Evolutionary conservation across 2,113 vertebrate genomes (phyloP).

Genomic region (Todiramphus saurophagus): DNA sequence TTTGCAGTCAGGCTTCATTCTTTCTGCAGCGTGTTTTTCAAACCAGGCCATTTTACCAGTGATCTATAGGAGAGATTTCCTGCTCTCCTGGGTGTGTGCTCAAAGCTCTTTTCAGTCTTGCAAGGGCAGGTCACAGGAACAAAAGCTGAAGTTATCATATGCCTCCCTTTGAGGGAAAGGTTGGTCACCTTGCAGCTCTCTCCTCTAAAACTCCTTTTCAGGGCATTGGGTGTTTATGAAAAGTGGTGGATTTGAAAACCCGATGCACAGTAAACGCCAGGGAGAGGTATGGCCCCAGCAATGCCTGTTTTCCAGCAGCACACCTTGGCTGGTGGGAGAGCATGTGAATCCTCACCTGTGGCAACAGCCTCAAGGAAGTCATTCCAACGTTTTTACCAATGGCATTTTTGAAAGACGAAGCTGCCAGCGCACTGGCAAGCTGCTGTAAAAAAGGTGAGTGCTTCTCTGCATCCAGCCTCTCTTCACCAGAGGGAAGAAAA

Average conservation of each 20-base stretch:
- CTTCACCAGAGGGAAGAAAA: background rate
- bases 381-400: background rate
- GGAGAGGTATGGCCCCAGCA: background rate
- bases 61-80: conserved; percentile 52
- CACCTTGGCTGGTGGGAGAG: background rate
- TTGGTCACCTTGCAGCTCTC: background rate
- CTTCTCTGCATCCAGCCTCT: background rate
- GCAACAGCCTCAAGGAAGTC: fast-evolving
- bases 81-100: conserved; percentile 56
- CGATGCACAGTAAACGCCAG: background rate
- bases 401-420: background rate
- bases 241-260: background rate
- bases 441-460: background rate
- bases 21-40: conserved; percentile 49
- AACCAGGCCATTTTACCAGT: conserved; percentile 13
- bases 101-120: conserved; percentile 56
- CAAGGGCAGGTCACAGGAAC: conserved; percentile 61
- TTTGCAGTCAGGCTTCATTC: conserved; percentile 61
- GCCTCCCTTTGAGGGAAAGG: background rate
- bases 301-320: background rate
- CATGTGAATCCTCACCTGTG: background rate
- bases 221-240: background rate
- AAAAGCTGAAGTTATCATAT: conserved; percentile 51
- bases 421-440: background rate
- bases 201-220: background rate